Percentiles rank a stretch among this genome's conserved stretches.
Conservation (phyloP, 2,888 invertebrate species). For the Catocala fraxini region DNA sequence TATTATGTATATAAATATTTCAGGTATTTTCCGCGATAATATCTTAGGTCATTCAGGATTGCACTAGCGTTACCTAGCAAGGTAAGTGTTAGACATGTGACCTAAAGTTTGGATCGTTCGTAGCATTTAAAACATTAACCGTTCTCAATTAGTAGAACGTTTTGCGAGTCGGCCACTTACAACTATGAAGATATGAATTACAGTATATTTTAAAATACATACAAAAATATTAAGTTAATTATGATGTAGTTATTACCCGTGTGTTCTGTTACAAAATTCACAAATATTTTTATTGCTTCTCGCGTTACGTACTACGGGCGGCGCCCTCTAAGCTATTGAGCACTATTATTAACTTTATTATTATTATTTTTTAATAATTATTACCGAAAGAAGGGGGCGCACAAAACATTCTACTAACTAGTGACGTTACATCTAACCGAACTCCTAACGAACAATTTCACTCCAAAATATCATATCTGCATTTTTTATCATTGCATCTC, state of each 20-base stretch:
- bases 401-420: conserved; percentile 81
- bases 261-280: conserved; percentile 76
- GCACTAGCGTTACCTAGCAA: conserved; percentile 41
- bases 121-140: conserved; percentile 42
- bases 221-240: conserved; percentile 85
- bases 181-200: conserved; percentile 86
- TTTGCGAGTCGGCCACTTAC: conserved; percentile 78
- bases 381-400: conserved; percentile 74
- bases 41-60: conserved; percentile 27
- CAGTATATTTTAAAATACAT: conserved; percentile 85
- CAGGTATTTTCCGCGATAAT: conserved; percentile 5
- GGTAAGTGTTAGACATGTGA: conserved; percentile 33
- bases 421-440: conserved; percentile 71
- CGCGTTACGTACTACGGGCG: conserved; percentile 65
- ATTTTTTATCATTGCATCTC: conserved; percentile 62
- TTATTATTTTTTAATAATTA: conserved; percentile 69
- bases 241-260: conserved; percentile 64
- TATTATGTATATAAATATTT: conserved; percentile 17
- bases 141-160: conserved; percentile 75
- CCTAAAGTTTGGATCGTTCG: conserved; percentile 18
- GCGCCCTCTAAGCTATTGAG: conserved; percentile 80
- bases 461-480: conserved; percentile 78
- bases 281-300: conserved; percentile 83
- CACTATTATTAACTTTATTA: conserved; percentile 77
- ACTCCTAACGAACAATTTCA: conserved; percentile 72